Base-by-base conservation (phyloP, 2,113 vertebrate species). In the Podarcis raffonei region DNA sequence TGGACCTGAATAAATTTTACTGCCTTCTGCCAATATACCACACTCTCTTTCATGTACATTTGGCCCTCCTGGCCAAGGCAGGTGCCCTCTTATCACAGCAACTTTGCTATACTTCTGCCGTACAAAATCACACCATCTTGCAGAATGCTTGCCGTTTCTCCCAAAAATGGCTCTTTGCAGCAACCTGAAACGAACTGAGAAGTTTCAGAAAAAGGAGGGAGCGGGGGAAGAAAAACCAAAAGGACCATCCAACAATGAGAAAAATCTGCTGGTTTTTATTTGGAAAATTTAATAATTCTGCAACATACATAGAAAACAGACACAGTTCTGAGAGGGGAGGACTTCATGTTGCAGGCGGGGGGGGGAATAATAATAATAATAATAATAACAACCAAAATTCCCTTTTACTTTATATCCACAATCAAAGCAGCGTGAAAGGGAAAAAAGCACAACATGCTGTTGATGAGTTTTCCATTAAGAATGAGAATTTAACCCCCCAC, bases 391-490 rank as follows among this genome's bases (percentile, higher is more conserved):
- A 25, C 92, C 89, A 79, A 16, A 88, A 87, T 77, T 65, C 35
- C 89, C 84, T 1, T 91, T 83, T 22, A 37, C 57, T 87, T 90
- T 78, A 74, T 87, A 30, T 75, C 42, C 89, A 6, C 81, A 89
- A 1, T 37, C 89, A 91, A 87, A 85, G 85, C 84, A 32, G 0
- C 84, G 80, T 84, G 92, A 89, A 95, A 95, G n/a, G 35, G 48
- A 72, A 75, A 89, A 90, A 92, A 91, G 59, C 87, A 83, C 92
- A 89, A 69, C 87, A 74, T 79, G 5, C 83, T 92, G 83, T 4
- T 78, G 93, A 91, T 88, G 87, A n/a, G 84, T 92, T 95, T 95
- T 95, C 94, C 93, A 84, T 93, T 81, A 92, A 94, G 85, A 16
- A 75, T 0, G 0, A 80, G 0, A 81, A 3, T 90, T 92, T 81